phyloP scores from a whole-genome alignment of 2,113 vertebrate genomes.

The Corythoichthys intestinalis region DNA sequence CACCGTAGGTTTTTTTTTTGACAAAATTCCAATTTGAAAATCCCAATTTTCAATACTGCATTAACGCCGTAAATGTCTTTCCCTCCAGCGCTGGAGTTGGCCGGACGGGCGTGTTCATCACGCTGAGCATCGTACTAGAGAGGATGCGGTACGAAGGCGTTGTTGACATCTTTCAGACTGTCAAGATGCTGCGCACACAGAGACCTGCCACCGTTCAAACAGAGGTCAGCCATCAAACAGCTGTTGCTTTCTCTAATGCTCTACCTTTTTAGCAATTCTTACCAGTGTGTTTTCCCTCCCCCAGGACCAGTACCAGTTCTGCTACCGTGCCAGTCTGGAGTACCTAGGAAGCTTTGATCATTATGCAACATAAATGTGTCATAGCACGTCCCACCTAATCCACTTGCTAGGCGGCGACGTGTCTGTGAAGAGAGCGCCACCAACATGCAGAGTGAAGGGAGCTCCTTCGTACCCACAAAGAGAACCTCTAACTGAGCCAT shows the following conservation, averaged over 20 bases:
- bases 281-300: conserved; percentile 27
- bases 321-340: conserved; percentile 95
- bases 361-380: conserved; percentile 96
- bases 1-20: no score
- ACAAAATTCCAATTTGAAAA: no score
- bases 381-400: conserved; percentile 54
- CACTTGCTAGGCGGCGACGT: conserved; percentile 69
- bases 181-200: conserved; percentile 98
- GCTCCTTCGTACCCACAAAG: conserved; percentile 66
- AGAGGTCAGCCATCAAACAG: conserved; percentile 76
- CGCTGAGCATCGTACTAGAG: conserved; percentile 95
- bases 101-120: conserved; percentile 97
- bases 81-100: conserved; percentile 87
- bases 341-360: conserved; percentile 99
- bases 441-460: conserved; percentile 72
- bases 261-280: neutral
- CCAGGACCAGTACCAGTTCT: conserved; percentile 99
- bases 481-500: conserved; percentile 98
- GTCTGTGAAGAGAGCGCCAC: conserved; percentile 72
- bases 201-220: conserved; percentile 98
- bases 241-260: neutral
- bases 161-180: conserved; percentile 99
- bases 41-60: no score
- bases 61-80: conserved; percentile 8
- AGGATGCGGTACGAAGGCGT: conserved; percentile 99